phyloP scores from a whole-genome alignment of 1,140 invertebrate species.

The Onthophagus taurus region DNA sequence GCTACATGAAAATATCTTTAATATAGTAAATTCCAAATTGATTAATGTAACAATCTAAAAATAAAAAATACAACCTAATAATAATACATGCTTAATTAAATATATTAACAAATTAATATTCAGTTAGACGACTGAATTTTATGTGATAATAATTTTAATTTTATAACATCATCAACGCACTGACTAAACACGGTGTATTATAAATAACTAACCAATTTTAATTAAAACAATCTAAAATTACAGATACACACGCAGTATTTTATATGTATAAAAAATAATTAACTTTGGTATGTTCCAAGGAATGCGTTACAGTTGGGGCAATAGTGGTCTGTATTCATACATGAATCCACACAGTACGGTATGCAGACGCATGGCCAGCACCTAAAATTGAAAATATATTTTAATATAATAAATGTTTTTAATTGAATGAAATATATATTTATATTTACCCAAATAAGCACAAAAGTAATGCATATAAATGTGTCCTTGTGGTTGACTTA shows the following conservation, averaged over 20 bases:
- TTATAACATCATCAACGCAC: too few species aligned
- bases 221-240: background rate
- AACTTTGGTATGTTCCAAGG: constrained; percentile 36
- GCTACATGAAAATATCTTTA: too few species aligned
- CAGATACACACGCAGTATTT: background rate
- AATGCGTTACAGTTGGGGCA: constrained; percentile 45
- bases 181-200: background rate
- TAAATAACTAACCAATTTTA: background rate
- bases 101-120: too few species aligned
- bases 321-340: constrained; percentile 45
- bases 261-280: constrained; percentile 11
- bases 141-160: too few species aligned
- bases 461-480: constrained; percentile 8
- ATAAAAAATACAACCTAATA: too few species aligned
- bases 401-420: background rate
- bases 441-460: constrained; percentile 7
- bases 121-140: too few species aligned
- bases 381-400: constrained; percentile 32
- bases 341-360: constrained; percentile 47
- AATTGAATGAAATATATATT: background rate
- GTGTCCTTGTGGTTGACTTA: constrained; percentile 8
- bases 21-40: too few species aligned
- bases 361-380: constrained; percentile 39
- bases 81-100: too few species aligned
- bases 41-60: too few species aligned